phyloP scores from a whole-genome alignment of 2,113 vertebrate genomes.

The Prolemur simus region DNA sequence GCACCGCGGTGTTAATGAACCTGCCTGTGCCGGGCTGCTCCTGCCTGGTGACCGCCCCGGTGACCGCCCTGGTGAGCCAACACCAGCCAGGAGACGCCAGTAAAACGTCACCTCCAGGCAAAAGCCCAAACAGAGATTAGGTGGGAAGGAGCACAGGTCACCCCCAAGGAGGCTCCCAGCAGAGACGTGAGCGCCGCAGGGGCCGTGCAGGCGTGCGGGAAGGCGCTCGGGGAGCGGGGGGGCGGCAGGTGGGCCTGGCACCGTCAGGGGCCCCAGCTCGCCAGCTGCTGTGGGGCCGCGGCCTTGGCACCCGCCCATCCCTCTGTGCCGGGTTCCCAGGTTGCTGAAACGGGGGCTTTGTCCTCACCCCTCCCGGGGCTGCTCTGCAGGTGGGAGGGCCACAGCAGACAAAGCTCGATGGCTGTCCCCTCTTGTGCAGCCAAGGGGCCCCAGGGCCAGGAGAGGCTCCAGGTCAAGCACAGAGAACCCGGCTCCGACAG shows the following conservation, averaged over 20 bases:
- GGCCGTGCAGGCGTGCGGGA: fast-evolving
- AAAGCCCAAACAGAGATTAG: background rate
- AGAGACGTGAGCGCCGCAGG: background rate
- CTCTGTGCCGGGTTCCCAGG: background rate
- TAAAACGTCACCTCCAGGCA: fast-evolving
- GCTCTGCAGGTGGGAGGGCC: background rate
- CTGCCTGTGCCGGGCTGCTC: background rate
- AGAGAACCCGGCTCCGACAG: fast-evolving
- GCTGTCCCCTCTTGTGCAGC: no score
- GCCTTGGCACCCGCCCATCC: background rate
- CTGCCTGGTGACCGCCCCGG: background rate
- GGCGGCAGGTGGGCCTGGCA: fast-evolving
- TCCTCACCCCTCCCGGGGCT: background rate
- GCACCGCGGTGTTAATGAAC: background rate
- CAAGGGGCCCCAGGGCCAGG: background rate
- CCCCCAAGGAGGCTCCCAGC: background rate
- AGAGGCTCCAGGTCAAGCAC: fast-evolving
- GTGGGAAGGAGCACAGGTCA: fast-evolving
- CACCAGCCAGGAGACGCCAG: background rate
- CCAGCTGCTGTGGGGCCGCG: background rate
- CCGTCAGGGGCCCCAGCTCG: fast-evolving
- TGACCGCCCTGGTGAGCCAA: background rate
- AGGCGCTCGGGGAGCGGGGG: background rate
- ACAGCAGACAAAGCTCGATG: no score
- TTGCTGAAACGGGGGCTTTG: background rate